Evolutionary conservation across 2,888 invertebrate genomes (phyloP), one percentile per base, ranked within the genome.

Genomic region (Torymus auratus): DNA sequence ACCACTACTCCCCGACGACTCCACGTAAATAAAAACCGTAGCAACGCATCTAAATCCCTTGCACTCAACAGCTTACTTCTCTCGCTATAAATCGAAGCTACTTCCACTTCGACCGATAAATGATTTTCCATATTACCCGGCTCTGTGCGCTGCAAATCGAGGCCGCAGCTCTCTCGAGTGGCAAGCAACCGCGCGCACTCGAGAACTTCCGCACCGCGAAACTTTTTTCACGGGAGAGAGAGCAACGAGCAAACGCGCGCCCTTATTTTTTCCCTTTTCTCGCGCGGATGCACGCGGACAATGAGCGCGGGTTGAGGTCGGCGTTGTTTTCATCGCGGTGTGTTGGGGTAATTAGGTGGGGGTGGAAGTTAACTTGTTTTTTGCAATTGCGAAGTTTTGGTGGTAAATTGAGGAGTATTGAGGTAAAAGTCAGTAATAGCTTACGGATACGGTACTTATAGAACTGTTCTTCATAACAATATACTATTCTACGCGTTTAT

Each of bases 41-140:
- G 7, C 55, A 13, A 13, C 14, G 17, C 55, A 23, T 41, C 50
- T 60, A 41, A 41, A 41, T 41, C 41, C 41, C 41, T 41, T 41
- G 41, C 7, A 41, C 41, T 41, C 41, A 41, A 41, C 41, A 41
- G 41, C 41, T 41, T 41, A 41, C 41, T 41, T 41, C 41, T 5
- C 41, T 41, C 58, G 7, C 74, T 28, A 61, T 61, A 23, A 76
- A 68, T 76, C 68, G 68, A 68, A 76, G 15, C 58, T n/a, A n/a
- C n/a, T 52, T 52, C 60, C 14, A 11, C 60, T 60, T 28, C 69
- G 41, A 17, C 50, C 56, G 56, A n/a, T 41, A 58, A 68, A 75
- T 75, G 75, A 68, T 75, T 75, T 68, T 68, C 60, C 72, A 17
- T 14, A 72, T 72, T 72, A 72, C 53, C 23, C 23, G 52, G 11